Percentiles rank a stretch among this genome's conserved stretches.
phyloP scores from a whole-genome alignment of 2,888 invertebrate genomes.

The Thysanoteuthis rhombus region DNA sequence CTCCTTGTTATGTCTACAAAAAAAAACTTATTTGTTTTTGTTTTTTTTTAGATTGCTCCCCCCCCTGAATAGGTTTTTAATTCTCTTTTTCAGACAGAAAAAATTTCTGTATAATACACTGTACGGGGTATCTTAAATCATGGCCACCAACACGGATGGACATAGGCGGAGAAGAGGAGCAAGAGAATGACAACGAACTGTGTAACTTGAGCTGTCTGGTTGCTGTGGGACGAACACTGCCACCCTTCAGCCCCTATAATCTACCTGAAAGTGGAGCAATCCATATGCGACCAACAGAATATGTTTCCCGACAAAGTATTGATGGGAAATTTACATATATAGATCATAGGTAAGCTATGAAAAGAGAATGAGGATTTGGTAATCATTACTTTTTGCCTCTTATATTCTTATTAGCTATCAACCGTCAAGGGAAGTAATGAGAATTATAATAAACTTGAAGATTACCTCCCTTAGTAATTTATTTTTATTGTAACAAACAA shows the following conservation, averaged over 20 bases:
- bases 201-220: slow-evolving; percentile 87
- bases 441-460: too few species aligned
- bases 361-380: background rate
- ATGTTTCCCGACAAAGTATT: slow-evolving; percentile 84
- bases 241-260: slow-evolving; percentile 69
- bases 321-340: slow-evolving; percentile 93
- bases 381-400: too few species aligned
- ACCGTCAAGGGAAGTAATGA: too few species aligned
- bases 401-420: too few species aligned
- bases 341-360: slow-evolving; percentile 80
- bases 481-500: too few species aligned
- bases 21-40: too few species aligned
- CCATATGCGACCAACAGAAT: slow-evolving; percentile 68
- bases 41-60: too few species aligned
- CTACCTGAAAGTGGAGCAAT: slow-evolving; percentile 67
- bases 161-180: slow-evolving; percentile 74
- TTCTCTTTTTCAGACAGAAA: slow-evolving; percentile 75
- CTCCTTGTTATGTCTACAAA: too few species aligned
- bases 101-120: slow-evolving; percentile 85
- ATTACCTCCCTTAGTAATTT: too few species aligned
- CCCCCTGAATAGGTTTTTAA: too few species aligned
- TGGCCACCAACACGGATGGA: slow-evolving; percentile 85
- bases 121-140: slow-evolving; percentile 91
- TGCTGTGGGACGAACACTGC: slow-evolving; percentile 83
- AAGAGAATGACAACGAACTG: slow-evolving; percentile 73